Percentiles rank a stretch among this genome's conserved stretches.
phyloP scores from a whole-genome alignment of 2,888 invertebrate species.

The Laothoe populi region DNA sequence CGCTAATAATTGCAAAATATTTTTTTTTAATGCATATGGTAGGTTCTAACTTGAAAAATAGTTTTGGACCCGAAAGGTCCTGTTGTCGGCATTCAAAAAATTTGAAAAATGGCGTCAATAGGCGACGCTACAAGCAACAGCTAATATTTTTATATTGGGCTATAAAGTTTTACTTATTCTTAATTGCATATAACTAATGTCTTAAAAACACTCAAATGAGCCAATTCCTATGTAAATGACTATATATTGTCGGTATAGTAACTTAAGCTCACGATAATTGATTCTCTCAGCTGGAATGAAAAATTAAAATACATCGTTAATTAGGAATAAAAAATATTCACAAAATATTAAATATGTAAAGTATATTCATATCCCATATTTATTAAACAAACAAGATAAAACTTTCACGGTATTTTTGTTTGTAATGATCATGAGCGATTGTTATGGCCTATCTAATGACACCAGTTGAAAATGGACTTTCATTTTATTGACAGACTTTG shows the following conservation, averaged over 20 bases:
- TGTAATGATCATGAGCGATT: constrained; percentile 65
- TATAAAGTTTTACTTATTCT: background rate
- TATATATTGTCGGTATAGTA: background rate
- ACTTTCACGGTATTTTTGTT: constrained; percentile 46
- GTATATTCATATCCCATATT: constrained; percentile 51
- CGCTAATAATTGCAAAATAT: too few relatives aligned
- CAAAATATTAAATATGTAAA: constrained; percentile 59
- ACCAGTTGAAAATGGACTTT: constrained; percentile 43
- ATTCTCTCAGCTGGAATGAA: constrained; percentile 14
- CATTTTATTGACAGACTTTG: background rate
- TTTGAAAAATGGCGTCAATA: too few relatives aligned
- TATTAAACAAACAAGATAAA: constrained; percentile 53
- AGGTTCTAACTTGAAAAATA: too few relatives aligned
- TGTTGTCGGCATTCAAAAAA: too few relatives aligned
- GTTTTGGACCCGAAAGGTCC: too few relatives aligned
- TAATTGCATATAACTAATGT: background rate
- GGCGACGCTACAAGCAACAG: too few relatives aligned
- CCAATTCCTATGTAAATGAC: constrained; percentile 16
- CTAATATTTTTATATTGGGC: background rate
- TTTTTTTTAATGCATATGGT: too few relatives aligned
- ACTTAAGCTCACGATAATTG: constrained; percentile 14
- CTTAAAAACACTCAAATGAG: constrained; percentile 10
- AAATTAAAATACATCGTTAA: constrained; percentile 39
- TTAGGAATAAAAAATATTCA: constrained; percentile 50
- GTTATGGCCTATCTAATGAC: constrained; percentile 50